Evolutionary conservation across 2,797 vertebrate genomes (phyloP), one percentile per base, ranked within the genome.

Genomic region (Kryptolebias ocellatus): DNA sequence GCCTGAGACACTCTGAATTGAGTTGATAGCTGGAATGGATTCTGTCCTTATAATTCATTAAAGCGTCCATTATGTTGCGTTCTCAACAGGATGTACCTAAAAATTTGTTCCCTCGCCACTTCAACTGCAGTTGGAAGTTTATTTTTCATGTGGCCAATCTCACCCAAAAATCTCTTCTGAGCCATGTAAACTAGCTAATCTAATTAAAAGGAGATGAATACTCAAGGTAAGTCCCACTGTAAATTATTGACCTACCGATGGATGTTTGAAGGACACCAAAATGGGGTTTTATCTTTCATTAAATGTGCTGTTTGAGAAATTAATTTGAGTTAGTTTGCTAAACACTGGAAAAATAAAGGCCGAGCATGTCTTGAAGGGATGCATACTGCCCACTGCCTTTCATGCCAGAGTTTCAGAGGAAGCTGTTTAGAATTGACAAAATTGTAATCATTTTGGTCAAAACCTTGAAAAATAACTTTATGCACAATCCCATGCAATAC

Each of bases 11-110:
- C 83, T 85, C 77, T 71, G 74, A 83, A 88, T 86, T 59, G 55
- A 88, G 79, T 74, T 64, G 86, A 85, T 87, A 88, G 87, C 67
- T 53, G 60, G 46, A 57, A 68, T 53, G 71, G 62, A 80, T 83
- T 77, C 60, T 45, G 70, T 83, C 66, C 71, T 84, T 78, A 78
- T 89, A 55, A 86, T 83, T 86, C 79, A 84, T 62, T 80, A 70
- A 84, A 73, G 80, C 75, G 56, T 79, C 87, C 81, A 83, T 89
- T 87, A 81, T 75, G 65, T 56, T 67, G 45, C 57, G 58, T 74
- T 80, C 75, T 78, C 78, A 78, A 90, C 82, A 78, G 82, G 67
- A 58, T 67, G 63, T 64, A 77, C 74, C 74, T 85, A 69, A 66
- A 83, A 84, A 85, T 52, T 17, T 24, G 50, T 63, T 77, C 66